Percentiles rank a stretch among this genome's conserved stretches.
phyloP scores from a whole-genome alignment of 1,140 invertebrate genomes.

The Diprion similis region DNA sequence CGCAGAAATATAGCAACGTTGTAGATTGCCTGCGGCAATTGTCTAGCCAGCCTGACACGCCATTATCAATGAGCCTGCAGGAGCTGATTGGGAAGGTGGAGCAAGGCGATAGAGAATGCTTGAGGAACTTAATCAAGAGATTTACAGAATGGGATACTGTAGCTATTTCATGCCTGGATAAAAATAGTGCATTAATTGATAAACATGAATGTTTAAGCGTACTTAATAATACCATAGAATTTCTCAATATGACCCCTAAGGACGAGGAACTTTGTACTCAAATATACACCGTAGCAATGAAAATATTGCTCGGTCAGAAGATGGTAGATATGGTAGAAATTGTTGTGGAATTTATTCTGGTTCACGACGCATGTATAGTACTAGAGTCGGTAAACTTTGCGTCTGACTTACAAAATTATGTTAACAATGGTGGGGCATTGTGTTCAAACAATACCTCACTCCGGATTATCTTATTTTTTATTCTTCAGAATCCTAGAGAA shows the following conservation, averaged over 20 bases:
- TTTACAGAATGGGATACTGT: constrained; percentile 45
- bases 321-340: constrained; percentile 37
- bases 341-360: constrained; percentile 40
- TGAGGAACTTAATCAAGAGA: constrained; percentile 40
- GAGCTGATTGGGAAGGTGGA: constrained; percentile 35
- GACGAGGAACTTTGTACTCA: constrained; percentile 30
- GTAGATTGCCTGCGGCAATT: constrained; percentile 42
- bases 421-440: constrained; percentile 39
- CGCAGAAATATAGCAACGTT: constrained; percentile 35
- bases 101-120: constrained; percentile 32
- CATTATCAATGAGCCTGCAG: constrained; percentile 29
- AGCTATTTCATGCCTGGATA: constrained; percentile 33
- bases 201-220: constrained; percentile 37
- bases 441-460: constrained; percentile 22
- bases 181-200: constrained; percentile 25
- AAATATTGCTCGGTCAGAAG: constrained; percentile 30
- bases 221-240: constrained; percentile 42
- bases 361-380: constrained; percentile 37
- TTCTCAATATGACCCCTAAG: constrained; percentile 26
- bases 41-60: constrained; percentile 35
- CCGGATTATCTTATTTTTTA: constrained; percentile 40
- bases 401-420: constrained; percentile 40
- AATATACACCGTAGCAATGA: constrained; percentile 27
- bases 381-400: constrained; percentile 35
- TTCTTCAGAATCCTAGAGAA: constrained; percentile 42